phyloP scores from a whole-genome alignment of 30 jellyfish, hydroid and myxozoan species.

The Aurelia sp. region DNA sequence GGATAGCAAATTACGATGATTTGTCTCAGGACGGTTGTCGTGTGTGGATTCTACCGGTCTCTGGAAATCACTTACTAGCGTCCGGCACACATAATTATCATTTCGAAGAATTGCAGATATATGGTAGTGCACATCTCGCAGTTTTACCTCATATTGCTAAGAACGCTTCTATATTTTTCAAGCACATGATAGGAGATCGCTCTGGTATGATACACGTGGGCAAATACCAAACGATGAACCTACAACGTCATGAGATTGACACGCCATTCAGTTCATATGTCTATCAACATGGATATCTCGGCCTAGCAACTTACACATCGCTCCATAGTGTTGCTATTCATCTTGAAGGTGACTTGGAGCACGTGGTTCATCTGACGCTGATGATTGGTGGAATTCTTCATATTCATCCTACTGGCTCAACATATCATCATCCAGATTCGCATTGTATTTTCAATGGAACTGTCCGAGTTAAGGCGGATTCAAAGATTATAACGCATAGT shows the following conservation, averaged over 20 bases:
- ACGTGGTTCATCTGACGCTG: slow-evolving; percentile 55
- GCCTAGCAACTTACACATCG: slow-evolving; percentile 62
- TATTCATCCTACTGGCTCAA: slow-evolving; percentile 55
- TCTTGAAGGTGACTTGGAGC: slow-evolving; percentile 70
- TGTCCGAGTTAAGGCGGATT: slow-evolving; percentile 69
- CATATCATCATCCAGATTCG: slow-evolving; percentile 46
- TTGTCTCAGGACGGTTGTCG: slow-evolving; percentile 55
- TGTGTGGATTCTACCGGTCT: slow-evolving; percentile 62
- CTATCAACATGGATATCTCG: slow-evolving; percentile 58
- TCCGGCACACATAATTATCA: slow-evolving; percentile 55
- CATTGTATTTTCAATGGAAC: slow-evolving; percentile 51
- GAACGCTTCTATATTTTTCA: slow-evolving; percentile 59
- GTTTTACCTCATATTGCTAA: slow-evolving; percentile 32
- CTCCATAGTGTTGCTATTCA: slow-evolving; percentile 53
- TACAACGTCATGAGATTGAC: slow-evolving; percentile 53
- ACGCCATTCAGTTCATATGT: slow-evolving; percentile 73
- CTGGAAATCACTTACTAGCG: slow-evolving; percentile 66
- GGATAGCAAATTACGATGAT: slow-evolving; percentile 38
- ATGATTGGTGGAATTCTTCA: slow-evolving; percentile 64
- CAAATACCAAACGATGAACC: slow-evolving; percentile 58
- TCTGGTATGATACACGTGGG: slow-evolving; percentile 64
- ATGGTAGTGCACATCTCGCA: slow-evolving; percentile 59
- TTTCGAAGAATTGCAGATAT: slow-evolving; percentile 65
- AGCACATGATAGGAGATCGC: slow-evolving; percentile 67
- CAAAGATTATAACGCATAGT: slow-evolving; percentile 43